Base-by-base conservation (phyloP, 2,888 invertebrate species). In the Allolobophora icterica region DNA sequence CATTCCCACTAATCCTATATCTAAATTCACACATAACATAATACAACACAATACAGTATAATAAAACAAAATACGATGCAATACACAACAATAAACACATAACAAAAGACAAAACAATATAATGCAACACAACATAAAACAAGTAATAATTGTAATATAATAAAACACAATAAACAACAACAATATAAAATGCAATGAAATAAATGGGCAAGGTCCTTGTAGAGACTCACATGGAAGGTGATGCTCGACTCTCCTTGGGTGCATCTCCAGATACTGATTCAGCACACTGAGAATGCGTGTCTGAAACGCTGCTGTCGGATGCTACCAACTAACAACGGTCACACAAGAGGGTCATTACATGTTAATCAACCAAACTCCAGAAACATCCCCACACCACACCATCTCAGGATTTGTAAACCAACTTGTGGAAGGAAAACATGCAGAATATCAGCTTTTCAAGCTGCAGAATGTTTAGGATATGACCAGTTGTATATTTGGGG, bases 281-380 rank as follows among this genome's bases (percentile, higher is more conserved):
- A 45, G 91, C 91, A 90, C 90, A 84, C 38, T 91, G 91, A 24
- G 91, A 91, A 34, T 91, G 90, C 19, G 90, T 90, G 90, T 91
- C 91, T 15, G 91, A 91, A 34, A 89, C 83, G 35, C 91, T 91
- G 42, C 90, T 90, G 35, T 91, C 91, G 17, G 90, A 71, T 42
- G 91, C 89, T 35, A 91, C 91, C 52, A 91, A 58, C 91, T 91
- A 89, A n/a, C 95, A 95, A 93, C 17, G 52, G 21, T 84, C 21
- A 84, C 19, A 40, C n/a, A 35, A 90, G 11, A 58, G 1, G 19
- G 33, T 33, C 45, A 90, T 30, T 71, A 5, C 15, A 71, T 42
- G 17, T 24, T 5, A 17, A 71, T 71, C n/a, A n/a, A n/a, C 6
- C 30, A 71, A 30, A n/a, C 0, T n/a, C 4, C 71, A 30, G 30